Evolutionary conservation across 2,797 vertebrate species (phyloP), one percentile per base, ranked within the genome.

Genomic region (Xenentodon cancila): DNA sequence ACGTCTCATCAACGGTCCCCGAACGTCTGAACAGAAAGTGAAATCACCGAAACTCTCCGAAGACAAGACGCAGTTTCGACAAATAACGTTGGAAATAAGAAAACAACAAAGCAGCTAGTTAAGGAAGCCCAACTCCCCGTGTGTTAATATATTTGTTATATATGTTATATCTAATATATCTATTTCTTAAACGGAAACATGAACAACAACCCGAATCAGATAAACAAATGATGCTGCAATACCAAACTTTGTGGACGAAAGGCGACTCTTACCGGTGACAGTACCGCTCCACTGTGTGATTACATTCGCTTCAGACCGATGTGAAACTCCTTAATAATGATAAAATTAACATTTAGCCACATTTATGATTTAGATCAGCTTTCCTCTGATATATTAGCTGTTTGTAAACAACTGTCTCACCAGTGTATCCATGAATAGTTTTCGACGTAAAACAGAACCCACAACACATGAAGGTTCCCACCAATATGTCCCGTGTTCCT

Each of bases 351-450:
- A 0, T 53, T 16, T 17, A 20, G 0, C 13, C 9, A 37, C 12
- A 54, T 42, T 32, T 16, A 4, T 16, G 0, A 48, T 15, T 48
- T 13, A 21, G 12, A 21, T 7, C 13, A 2, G 50, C 43, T 32
- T 18, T 1, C 50, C 67, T 58, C 22, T 40, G 27, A 68, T 46
- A 73, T 15, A 13, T 68, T 32, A 34, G 18, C 51, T 88, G 73
- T 90, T 89, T 91, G 79, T 89, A 88, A 90, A 91, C 88, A 91
- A 80, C 25, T 65, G 21, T 67, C 53, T 68, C 57, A 64, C 53
- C 51, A 56, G 88, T 89, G 75, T 84, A 53, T 58, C 80, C 15
- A 15, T n/a, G 46, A 89, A 90, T 47, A 49, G 44, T 32, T 68
- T 88, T 90, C 91, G 88, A 80, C 78, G 11, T 63, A 4, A 42